Evolutionary conservation across 1,140 invertebrate genomes (phyloP).

Genomic region (Delia radicum): DNA sequence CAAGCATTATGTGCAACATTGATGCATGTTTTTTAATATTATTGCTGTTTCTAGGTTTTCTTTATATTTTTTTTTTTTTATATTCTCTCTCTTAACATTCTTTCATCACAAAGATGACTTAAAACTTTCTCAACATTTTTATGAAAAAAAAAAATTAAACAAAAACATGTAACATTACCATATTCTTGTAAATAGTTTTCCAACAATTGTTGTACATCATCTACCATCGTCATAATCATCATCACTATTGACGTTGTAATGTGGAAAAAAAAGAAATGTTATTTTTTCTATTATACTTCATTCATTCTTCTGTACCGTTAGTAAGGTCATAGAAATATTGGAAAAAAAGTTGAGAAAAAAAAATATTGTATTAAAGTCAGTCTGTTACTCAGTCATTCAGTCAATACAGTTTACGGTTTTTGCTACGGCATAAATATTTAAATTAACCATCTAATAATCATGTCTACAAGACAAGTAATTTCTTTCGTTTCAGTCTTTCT

Average conservation of each 20-base stretch:
- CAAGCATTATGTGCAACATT: no score
- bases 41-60: neutral
- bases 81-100: neutral
- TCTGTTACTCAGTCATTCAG: neutral
- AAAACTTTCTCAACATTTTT: neutral
- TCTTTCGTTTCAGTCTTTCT: neutral
- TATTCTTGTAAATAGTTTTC: neutral
- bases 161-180: neutral
- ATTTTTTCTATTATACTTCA: no score
- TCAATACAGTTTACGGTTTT: neutral
- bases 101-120: neutral
- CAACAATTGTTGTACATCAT: neutral
- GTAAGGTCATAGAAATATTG: neutral
- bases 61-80: neutral
- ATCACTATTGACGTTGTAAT: no score
- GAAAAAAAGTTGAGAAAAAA: neutral
- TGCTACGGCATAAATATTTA: neutral
- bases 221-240: no score
- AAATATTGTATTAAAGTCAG: neutral
- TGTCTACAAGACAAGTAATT: neutral
- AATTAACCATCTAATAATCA: neutral
- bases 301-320: neutral
- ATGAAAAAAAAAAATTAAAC: neutral
- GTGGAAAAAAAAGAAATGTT: no score
- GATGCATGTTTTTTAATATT: neutral